phyloP scores from a whole-genome alignment of 2,113 vertebrate genomes.

The Nesogale talazaci region DNA sequence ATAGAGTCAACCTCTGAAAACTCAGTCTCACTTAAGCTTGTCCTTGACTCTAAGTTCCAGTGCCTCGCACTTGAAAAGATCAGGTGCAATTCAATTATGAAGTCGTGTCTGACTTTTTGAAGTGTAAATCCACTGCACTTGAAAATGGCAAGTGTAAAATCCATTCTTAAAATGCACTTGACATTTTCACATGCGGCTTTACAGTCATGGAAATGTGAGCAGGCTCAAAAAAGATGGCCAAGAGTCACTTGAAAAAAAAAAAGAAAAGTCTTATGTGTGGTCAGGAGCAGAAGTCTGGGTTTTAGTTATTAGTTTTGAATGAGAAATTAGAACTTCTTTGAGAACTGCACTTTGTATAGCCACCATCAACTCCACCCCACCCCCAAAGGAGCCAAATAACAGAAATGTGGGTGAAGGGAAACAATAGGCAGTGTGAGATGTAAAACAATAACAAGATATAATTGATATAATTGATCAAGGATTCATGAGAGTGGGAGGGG shows the following conservation, averaged over 20 bases:
- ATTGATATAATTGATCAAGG: too few species aligned
- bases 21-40: slow-evolving; percentile 43
- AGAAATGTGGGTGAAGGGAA: too few species aligned
- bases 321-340: slow-evolving; percentile 49
- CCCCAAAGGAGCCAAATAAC: too few species aligned
- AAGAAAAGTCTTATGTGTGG: background rate
- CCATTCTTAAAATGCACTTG: slow-evolving; percentile 80
- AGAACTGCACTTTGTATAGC: background rate
- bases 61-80: slow-evolving; percentile 72
- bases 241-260: background rate
- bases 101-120: slow-evolving; percentile 75
- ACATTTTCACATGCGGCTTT: slow-evolving; percentile 81
- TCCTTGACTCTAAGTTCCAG: slow-evolving; percentile 69
- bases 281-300: slow-evolving; percentile 34
- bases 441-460: too few species aligned
- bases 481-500: too few species aligned
- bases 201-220: slow-evolving; percentile 66
- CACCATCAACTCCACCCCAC: too few species aligned
- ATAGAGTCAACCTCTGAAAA: slow-evolving; percentile 59
- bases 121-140: slow-evolving; percentile 79
- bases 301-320: slow-evolving; percentile 54
- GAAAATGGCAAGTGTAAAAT: slow-evolving; percentile 83
- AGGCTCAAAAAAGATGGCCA: slow-evolving; percentile 46
- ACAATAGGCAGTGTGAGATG: too few species aligned
- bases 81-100: slow-evolving; percentile 77